These are phyloP conservation scores for Daubentonia madagascariensis DNA, from an alignment of 2,113 vertebrate genomes.

Conservation along the genomic window DNA sequence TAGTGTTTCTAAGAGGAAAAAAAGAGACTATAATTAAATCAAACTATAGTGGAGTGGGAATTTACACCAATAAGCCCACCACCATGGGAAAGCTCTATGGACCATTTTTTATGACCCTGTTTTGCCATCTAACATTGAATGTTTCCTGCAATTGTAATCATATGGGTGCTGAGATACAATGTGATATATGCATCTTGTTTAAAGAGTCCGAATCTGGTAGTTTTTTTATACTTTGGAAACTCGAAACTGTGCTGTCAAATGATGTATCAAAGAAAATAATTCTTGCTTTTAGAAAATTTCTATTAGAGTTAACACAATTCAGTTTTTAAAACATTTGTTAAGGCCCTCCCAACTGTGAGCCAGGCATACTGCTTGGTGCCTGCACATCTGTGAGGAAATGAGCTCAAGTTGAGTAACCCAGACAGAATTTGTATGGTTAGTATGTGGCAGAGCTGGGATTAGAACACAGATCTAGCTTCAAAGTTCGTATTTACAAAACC, in stretches of 20 bases:
- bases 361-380: neutral
- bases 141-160: neutral
- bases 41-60: neutral
- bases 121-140: neutral
- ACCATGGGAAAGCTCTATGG: neutral
- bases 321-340: neutral
- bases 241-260: neutral
- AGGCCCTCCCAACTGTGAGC: neutral
- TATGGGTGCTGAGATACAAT: neutral
- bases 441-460: neutral
- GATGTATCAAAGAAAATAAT: neutral
- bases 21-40: neutral
- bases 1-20: neutral
- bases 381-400: neutral
- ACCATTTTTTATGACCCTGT: neutral
- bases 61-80: neutral
- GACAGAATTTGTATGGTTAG: neutral
- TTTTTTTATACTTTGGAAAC: neutral
- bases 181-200: neutral
- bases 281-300: neutral
- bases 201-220: neutral
- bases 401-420: neutral
- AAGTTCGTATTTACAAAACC: conserved; percentile 9
- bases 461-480: neutral
- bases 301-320: neutral